Conservation (phyloP, 2,797 vertebrate genomes). For the Hydrophis major region DNA sequence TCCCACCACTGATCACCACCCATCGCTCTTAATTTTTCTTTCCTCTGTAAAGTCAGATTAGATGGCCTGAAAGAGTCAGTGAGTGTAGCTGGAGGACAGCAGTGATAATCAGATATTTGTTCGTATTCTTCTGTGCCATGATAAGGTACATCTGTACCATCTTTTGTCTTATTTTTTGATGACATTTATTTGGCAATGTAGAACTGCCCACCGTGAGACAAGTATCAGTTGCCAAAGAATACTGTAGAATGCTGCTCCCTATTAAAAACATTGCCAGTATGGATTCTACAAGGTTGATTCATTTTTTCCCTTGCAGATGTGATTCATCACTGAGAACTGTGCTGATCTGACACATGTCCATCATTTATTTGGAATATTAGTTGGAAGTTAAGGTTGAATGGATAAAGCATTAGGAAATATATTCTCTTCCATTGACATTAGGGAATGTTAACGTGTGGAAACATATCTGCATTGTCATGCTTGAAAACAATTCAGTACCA, state of each 20-base stretch:
- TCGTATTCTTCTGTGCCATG: not conserved
- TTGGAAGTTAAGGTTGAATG: not conserved
- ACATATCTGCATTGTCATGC: not conserved
- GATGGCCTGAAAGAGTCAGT: not conserved
- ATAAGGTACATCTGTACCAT: not conserved
- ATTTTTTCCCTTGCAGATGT: not conserved
- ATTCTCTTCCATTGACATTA: not conserved
- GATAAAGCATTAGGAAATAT: not conserved
- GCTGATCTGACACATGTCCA: not conserved
- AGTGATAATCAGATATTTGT: not conserved
- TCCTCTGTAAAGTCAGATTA: not conserved
- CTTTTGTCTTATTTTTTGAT: not conserved
- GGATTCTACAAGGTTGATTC: not conserved
- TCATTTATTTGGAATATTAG: not conserved
- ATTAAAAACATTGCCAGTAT: not conserved
- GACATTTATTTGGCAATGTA: not conserved
- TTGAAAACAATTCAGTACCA: slow-evolving; percentile 1
- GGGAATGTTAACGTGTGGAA: not conserved
- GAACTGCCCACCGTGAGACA: not conserved
- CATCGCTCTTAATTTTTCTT: not conserved
- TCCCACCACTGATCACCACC: not conserved
- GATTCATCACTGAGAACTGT: not conserved
- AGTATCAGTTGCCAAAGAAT: not conserved
- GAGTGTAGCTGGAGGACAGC: not conserved
- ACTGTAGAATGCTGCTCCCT: not conserved